A percentile compares a stretch with the other conserved stretches of the same genome.
Evolutionary conservation across 2,797 vertebrate genomes (phyloP).

Genomic region (Scleropages formosus): DNA sequence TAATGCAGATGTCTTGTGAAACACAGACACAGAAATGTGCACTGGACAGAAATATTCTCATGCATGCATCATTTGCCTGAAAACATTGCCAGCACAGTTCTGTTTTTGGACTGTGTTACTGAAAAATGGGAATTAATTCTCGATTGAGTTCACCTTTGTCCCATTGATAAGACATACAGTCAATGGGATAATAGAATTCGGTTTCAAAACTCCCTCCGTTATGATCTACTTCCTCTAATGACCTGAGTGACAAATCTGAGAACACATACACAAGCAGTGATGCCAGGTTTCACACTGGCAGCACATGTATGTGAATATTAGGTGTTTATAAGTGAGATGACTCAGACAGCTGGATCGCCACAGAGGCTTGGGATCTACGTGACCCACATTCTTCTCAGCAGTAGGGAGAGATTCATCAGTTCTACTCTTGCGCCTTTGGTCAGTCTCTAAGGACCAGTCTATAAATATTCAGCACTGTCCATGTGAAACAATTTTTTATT

Average conservation of each 20-base stretch:
- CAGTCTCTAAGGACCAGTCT: constrained; percentile 41
- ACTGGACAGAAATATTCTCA: too few species aligned
- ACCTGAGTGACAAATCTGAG: too few species aligned
- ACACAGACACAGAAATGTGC: too few species aligned
- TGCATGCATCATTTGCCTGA: neutral
- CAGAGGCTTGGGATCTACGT: constrained; percentile 30
- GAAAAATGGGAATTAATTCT: too few species aligned
- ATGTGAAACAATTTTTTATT: constrained; percentile 42
- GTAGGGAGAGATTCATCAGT: constrained; percentile 32
- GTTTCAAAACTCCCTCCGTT: too few species aligned
- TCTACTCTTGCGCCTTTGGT: constrained; percentile 41
- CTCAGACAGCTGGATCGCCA: constrained; percentile 4
- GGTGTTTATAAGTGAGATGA: constrained; percentile 38
- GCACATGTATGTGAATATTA: neutral
- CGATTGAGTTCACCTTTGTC: too few species aligned
- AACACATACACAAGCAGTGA: too few species aligned
- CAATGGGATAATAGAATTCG: too few species aligned
- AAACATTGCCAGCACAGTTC: neutral
- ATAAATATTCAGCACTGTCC: constrained; percentile 41
- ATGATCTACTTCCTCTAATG: too few species aligned
- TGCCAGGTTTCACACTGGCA: too few species aligned
- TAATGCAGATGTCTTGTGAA: neutral
- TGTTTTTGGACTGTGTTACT: too few species aligned
- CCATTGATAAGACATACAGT: too few species aligned
- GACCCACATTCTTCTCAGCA: constrained; percentile 47